phyloP scores from a whole-genome alignment of 2,797 vertebrate genomes.

The Melanotaenia nigrans region DNA sequence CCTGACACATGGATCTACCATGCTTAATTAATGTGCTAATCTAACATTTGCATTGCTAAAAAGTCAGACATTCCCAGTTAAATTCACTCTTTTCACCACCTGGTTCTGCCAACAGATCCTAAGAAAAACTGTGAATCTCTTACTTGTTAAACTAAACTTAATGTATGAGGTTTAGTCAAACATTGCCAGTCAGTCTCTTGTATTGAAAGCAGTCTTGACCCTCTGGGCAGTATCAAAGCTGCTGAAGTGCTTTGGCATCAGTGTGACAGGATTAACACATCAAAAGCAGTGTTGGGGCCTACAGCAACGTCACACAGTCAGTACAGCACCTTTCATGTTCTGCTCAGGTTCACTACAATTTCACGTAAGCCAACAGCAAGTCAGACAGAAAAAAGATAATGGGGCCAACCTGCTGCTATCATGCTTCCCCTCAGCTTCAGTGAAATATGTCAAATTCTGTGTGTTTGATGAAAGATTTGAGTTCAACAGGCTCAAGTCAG shows the following conservation, averaged over 20 bases:
- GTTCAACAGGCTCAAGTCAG: constrained; percentile 69
- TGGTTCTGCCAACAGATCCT: constrained; percentile 35
- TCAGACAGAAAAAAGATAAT: constrained; percentile 78
- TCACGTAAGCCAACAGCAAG: constrained; percentile 79
- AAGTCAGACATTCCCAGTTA: constrained; percentile 15
- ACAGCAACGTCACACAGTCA: constrained; percentile 76
- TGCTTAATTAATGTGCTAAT: constrained; percentile 15
- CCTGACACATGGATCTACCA: neutral
- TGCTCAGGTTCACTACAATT: constrained; percentile 82
- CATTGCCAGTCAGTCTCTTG: constrained; percentile 73
- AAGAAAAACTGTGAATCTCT: constrained; percentile 45
- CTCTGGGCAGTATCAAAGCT: constrained; percentile 78
- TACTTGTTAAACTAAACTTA: constrained; percentile 67
- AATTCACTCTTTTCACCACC: constrained; percentile 31
- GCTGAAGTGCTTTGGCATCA: constrained; percentile 78
- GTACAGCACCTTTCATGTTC: constrained; percentile 84
- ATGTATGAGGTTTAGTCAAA: constrained; percentile 74
- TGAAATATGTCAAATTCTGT: constrained; percentile 77
- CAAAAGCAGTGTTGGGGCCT: constrained; percentile 80
- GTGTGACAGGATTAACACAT: constrained; percentile 86
- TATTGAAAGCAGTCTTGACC: constrained; percentile 71
- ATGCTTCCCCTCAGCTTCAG: constrained; percentile 71
- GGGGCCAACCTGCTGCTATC: constrained; percentile 76
- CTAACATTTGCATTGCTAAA: constrained; percentile 37
- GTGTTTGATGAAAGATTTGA: constrained; percentile 78